Conservation (phyloP, 2,888 invertebrate species). For the Lamellibrachia satsuma region DNA sequence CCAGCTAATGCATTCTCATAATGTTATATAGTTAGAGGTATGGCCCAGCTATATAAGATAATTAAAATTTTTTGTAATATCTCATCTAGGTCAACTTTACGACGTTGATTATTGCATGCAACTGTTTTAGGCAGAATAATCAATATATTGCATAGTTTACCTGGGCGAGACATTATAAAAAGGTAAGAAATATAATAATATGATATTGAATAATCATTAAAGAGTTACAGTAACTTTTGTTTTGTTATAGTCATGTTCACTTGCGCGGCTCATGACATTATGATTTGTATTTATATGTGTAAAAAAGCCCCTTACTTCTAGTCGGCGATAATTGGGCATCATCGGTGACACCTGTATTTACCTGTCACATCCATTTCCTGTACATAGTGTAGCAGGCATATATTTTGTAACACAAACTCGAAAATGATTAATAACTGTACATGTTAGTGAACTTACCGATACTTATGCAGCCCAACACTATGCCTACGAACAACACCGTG, state of each 20-base stretch:
- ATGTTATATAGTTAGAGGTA: too few species aligned
- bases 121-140: not conserved
- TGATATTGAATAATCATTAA: too few species aligned
- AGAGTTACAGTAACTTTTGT: too few species aligned
- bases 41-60: too few species aligned
- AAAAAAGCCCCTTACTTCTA: not conserved
- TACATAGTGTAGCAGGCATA: not conserved
- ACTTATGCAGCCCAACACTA: not conserved
- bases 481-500: not conserved
- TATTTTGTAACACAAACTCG: not conserved
- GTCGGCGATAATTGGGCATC: conserved; percentile 10
- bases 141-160: too few species aligned
- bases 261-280: not conserved
- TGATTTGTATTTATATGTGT: not conserved
- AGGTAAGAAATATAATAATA: too few species aligned
- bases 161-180: too few species aligned
- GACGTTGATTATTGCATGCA: not conserved
- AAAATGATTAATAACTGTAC: not conserved
- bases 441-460: not conserved
- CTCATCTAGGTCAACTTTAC: too few species aligned
- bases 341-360: not conserved
- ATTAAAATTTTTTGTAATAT: too few species aligned
- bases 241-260: too few species aligned
- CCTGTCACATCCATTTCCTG: not conserved
- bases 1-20: too few species aligned